Evolutionary conservation across 2,888 invertebrate genomes (phyloP), one percentile per base, ranked within the genome.

Genomic region (Dolomedes plantarius): DNA sequence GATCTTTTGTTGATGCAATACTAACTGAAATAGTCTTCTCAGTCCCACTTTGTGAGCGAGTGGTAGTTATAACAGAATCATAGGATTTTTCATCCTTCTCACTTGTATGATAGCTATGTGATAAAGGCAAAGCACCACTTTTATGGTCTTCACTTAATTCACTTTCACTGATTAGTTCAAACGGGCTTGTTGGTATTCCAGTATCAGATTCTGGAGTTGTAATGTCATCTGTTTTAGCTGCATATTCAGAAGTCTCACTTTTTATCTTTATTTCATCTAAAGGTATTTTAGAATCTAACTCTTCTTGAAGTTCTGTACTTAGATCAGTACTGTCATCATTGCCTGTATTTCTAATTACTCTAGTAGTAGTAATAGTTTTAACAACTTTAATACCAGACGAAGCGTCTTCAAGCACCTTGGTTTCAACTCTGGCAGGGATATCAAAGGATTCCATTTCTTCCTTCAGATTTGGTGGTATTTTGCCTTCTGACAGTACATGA

Each of bases 131-230:
- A 1, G 13, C n/a, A 31, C 32, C 19, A 31, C 7, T 65, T 56
- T 31, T 73, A 1, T 73, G 73, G 36, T 62, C 75, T 28, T 68
- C 81, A 65, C 68, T 78, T 13, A 67, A 27, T 11, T 78, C 86
- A 65, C 65, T 72, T 31, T 67, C 73, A 32, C 65, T 73, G 0
- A 67, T 31, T 1, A 82, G 7, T 19, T 75, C 82, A 36, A 74
- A 74, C 6, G 81, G 81, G 36, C 81, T 81, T 7, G 62, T 50
- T 0, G 50, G 69, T 16, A 72, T 41, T 11, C 69, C 76, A 27
- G 65, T 83, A 56, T 82, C 81, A 9, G 41, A 69, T 27, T 69
- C 69, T 23, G 69, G 69, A 41, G 69, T 69, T 0, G 69, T 39
- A 1, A 28, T 36, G 16, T 69, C 69, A 36, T 68, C 68, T 68